Evolutionary conservation across 1,140 invertebrate species (phyloP), one percentile per base, ranked within the genome.

Genomic region (Heliconius nattereri): DNA sequence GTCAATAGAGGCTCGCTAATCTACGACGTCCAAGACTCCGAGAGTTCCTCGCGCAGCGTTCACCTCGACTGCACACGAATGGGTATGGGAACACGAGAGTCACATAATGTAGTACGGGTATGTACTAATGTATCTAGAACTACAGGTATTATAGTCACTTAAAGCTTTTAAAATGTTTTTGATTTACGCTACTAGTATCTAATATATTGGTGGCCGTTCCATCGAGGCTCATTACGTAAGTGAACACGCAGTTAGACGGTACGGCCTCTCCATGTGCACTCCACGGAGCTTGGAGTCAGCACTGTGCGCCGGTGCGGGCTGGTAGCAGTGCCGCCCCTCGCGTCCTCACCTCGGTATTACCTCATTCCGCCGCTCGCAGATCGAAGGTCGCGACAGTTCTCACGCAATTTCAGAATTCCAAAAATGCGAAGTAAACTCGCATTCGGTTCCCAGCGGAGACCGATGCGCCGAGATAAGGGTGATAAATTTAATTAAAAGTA

Each of bases 401-500:
- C 90, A 90, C 90, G 86, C 82, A 83, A 85, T 83, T 80, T 32
- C 80, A 89, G 85, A 88, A 90, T 92, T 80, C 84, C 77, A 89
- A 90, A 89, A 85, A 90, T 91, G 83, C 81, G 85, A 83, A 84
- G 83, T 80, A 81, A 85, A 83, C 81, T 85, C 85, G 85, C 85
- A 83, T 85, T 86, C 84, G 86, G 83, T 90, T 91, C 89, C 86
- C 91, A 91, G 85, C 86, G 87, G 74, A 54, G 54, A 75, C 73
- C 84, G 85, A 89, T 92, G 86, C 85, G 85, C 75, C 83, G 75
- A 89, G 91, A 92, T 92, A 91, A 92, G 81, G 81, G 75, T 89
- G 87, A 93, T 93, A 93, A 91, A 93, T 93, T 92, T 92, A 93
- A 91, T 93, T 91, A 93, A 92, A 90, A 84, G 82, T 83, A 80